Evolutionary conservation across 2,113 vertebrate genomes (phyloP).

Genomic region (Pleuronectes platessa): DNA sequence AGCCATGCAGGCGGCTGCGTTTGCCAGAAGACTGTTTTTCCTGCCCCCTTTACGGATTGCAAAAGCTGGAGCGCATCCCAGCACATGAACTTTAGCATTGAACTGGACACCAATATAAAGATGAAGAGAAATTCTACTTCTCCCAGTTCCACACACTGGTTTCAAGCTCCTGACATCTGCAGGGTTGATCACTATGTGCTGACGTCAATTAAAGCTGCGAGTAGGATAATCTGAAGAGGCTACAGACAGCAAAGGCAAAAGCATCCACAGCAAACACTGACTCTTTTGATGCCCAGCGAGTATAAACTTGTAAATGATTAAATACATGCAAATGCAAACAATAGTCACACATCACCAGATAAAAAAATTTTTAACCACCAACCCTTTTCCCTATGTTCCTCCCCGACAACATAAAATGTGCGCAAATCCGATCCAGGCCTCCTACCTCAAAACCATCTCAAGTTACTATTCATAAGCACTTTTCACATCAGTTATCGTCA

Average conservation of each 20-base stretch:
- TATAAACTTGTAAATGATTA: too few relatives aligned
- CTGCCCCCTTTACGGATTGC: constrained; percentile 13
- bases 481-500: constrained; percentile 27
- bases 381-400: constrained; percentile 41
- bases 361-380: too few relatives aligned
- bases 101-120: constrained; percentile 6
- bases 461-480: constrained; percentile 55
- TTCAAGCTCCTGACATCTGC: constrained; percentile 21
- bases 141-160: constrained; percentile 8
- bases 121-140: constrained; percentile 14
- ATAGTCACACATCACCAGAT: constrained; percentile 35
- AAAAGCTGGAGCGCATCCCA: constrained; percentile 29
- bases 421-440: constrained; percentile 11
- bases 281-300: too few relatives aligned
- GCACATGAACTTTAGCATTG: background rate
- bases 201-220: constrained; percentile 58
- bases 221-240: too few relatives aligned
- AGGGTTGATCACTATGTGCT: constrained; percentile 51
- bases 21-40: constrained; percentile 34
- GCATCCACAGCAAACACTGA: too few relatives aligned
- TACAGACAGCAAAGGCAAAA: too few relatives aligned
- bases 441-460: constrained; percentile 49
- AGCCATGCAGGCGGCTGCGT: constrained; percentile 13
- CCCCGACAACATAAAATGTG: constrained; percentile 40
- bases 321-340: background rate